These are phyloP conservation scores for Cephus cinctus DNA, from an alignment of 1,140 invertebrate species.

Conservation along the genomic window DNA sequence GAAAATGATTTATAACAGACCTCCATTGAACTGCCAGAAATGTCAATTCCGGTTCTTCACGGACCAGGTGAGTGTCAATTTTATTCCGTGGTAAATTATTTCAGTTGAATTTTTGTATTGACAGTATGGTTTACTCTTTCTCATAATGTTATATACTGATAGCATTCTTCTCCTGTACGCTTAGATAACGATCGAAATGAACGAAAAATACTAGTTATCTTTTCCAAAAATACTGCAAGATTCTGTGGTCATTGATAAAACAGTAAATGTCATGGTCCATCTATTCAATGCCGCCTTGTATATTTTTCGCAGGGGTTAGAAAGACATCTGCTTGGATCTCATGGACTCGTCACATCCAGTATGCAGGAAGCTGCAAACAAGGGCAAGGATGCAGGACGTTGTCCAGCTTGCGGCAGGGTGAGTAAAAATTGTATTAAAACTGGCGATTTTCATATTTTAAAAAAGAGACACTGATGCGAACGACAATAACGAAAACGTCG, in stretches of 20 bases:
- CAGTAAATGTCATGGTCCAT: too few species aligned
- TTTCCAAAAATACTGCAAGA: too few species aligned
- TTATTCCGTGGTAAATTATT: too few species aligned
- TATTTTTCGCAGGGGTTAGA: slow-evolving; percentile 75
- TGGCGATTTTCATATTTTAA: neutral
- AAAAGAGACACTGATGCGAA: neutral
- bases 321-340: slow-evolving; percentile 87
- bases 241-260: too few species aligned
- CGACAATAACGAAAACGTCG: too few species aligned
- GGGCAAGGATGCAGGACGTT: slow-evolving; percentile 89
- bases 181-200: too few species aligned
- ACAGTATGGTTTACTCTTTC: too few species aligned
- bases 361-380: slow-evolving; percentile 95
- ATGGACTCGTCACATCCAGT: slow-evolving; percentile 91
- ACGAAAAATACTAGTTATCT: too few species aligned
- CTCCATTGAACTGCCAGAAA: slow-evolving; percentile 93
- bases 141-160: slow-evolving; percentile 2
- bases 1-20: slow-evolving; percentile 93
- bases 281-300: too few species aligned
- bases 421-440: slow-evolving; percentile 31
- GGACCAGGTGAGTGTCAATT: slow-evolving; percentile 57
- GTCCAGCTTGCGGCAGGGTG: slow-evolving; percentile 89
- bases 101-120: too few species aligned
- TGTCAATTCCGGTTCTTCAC: slow-evolving; percentile 88
- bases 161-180: neutral